Evolutionary conservation across 1,140 invertebrate species (phyloP).

Genomic region (Ladona fulva): DNA sequence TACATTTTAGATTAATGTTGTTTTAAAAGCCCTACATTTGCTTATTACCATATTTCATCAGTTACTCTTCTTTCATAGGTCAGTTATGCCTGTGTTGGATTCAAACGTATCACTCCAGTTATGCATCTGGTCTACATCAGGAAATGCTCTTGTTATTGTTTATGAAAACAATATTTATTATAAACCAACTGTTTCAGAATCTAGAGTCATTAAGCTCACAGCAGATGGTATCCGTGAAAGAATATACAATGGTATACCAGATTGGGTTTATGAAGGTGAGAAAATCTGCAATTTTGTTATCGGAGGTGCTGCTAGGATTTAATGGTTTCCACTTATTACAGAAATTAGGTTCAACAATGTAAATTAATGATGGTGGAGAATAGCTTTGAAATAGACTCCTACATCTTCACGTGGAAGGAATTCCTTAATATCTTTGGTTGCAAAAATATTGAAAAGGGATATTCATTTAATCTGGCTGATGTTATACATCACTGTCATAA

Average conservation of each 20-base stretch:
- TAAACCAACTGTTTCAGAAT: conserved; percentile 38
- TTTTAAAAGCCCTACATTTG: too few species aligned
- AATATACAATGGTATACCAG: conserved; percentile 71
- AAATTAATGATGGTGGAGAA: too few species aligned
- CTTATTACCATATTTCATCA: too few species aligned
- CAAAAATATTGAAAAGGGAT: too few species aligned
- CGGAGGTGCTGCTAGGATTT: too few species aligned
- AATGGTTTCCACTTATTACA: too few species aligned
- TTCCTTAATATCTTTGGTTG: too few species aligned
- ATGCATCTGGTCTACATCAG: conserved; percentile 60
- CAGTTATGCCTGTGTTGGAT: neutral
- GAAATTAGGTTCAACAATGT: too few species aligned
- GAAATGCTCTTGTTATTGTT: conserved; percentile 64
- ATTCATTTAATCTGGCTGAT: neutral
- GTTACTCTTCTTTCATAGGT: neutral
- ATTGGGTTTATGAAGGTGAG: conserved; percentile 74
- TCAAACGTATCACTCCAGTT: conserved; percentile 40
- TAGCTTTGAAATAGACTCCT: too few species aligned
- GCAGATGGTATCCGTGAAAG: conserved; percentile 45
- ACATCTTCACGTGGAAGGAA: too few species aligned
- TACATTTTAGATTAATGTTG: too few species aligned
- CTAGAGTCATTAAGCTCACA: conserved; percentile 46
- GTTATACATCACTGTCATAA: neutral
- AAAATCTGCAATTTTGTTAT: neutral
- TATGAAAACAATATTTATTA: conserved; percentile 77